Evolutionary conservation across 2,113 vertebrate species (phyloP).

Genomic region (Galemys pyrenaicus): DNA sequence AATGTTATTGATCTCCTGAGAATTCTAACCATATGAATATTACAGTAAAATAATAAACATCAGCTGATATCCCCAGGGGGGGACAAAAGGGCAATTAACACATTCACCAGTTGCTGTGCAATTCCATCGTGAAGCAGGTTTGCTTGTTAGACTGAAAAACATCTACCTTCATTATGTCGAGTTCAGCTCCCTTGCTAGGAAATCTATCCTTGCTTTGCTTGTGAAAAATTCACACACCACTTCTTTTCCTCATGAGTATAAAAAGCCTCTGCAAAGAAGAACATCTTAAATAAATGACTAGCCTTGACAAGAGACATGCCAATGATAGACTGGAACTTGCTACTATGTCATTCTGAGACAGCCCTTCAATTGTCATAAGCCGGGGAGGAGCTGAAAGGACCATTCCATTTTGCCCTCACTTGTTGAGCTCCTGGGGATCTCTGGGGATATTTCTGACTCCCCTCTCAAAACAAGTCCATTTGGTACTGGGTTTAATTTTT

Average conservation of each 20-base stretch:
- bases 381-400: neutral
- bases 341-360: neutral
- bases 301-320: neutral
- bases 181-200: neutral
- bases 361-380: neutral
- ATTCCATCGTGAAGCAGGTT: neutral
- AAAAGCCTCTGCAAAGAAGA: neutral
- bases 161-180: neutral
- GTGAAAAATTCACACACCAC: neutral
- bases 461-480: neutral
- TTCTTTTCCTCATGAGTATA: neutral
- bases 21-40: slow-evolving; percentile 36
- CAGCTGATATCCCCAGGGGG: neutral
- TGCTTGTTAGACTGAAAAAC: neutral
- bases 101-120: neutral
- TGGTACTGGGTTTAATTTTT: slow-evolving; percentile 1
- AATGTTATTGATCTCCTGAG: neutral
- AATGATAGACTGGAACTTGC: neutral
- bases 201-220: neutral
- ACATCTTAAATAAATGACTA: slow-evolving; percentile 55
- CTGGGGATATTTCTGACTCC: neutral
- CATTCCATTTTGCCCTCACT: neutral
- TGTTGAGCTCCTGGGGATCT: neutral
- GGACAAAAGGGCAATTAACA: slow-evolving; percentile 32
- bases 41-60: slow-evolving; percentile 21